Evolutionary conservation across 2,797 vertebrate species (phyloP).

Genomic region (Sciaenops ocellatus): DNA sequence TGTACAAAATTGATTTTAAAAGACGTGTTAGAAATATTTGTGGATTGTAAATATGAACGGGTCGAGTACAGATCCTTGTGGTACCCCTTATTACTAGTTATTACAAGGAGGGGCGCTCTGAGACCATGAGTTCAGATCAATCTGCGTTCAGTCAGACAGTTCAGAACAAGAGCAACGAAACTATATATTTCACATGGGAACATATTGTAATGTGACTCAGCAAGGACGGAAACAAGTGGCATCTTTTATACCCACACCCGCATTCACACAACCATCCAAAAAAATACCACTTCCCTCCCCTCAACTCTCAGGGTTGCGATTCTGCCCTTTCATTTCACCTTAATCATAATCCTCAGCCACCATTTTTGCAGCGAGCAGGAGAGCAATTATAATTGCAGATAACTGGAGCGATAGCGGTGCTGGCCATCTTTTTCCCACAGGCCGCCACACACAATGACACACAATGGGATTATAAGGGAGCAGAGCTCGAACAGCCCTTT

Average conservation of each 20-base stretch:
- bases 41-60: background rate
- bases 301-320: conserved; percentile 13
- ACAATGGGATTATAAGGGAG: conserved; percentile 30
- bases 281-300: conserved; percentile 15
- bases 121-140: background rate
- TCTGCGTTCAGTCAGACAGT: background rate
- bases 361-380: conserved; percentile 39
- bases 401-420: conserved; percentile 34
- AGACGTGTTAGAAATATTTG: background rate
- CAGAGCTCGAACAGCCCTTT: conserved; percentile 15
- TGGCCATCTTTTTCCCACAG: conserved; percentile 35
- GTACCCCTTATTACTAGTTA: background rate
- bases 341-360: conserved; percentile 48
- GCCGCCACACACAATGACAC: conserved; percentile 32
- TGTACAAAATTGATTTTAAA: background rate
- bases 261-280: background rate
- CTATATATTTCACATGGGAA: background rate
- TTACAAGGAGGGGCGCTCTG: background rate
- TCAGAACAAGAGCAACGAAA: background rate
- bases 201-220: background rate
- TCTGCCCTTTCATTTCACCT: conserved; percentile 55
- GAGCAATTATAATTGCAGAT: conserved; percentile 66
- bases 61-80: background rate
- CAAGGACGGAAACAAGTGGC: background rate
- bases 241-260: background rate